These are phyloP conservation scores for Polyodon spathula DNA, from an alignment of 2,113 vertebrate genomes.

Conservation along the genomic window DNA sequence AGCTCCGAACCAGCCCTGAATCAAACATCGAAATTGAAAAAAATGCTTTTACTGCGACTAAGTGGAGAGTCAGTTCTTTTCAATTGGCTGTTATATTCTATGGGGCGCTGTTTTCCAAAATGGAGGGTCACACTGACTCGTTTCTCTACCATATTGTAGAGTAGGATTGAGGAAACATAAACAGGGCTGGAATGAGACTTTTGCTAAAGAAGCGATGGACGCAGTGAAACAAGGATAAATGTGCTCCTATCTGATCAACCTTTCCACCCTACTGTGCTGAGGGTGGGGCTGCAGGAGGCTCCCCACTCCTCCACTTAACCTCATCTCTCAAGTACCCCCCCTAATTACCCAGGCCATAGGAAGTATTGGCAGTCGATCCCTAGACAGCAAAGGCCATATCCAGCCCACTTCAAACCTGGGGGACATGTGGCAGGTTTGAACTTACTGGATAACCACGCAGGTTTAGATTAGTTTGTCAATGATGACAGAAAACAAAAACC, in stretches of 20 bases:
- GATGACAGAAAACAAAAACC: slow-evolving; percentile 4
- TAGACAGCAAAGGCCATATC: not conserved
- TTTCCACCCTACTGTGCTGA: slow-evolving; percentile 37
- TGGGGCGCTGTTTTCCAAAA: no score
- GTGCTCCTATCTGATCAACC: slow-evolving; percentile 42
- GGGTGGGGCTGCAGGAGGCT: slow-evolving; percentile 45
- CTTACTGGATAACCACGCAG: not conserved
- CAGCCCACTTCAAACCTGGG: not conserved
- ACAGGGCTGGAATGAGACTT: no score
- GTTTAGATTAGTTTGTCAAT: not conserved
- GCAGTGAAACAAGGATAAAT: no score
- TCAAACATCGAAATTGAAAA: no score
- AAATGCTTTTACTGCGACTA: no score
- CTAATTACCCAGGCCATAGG: slow-evolving; percentile 38
- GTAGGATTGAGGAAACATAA: no score
- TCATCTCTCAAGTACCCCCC: slow-evolving; percentile 54
- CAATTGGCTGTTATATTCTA: no score
- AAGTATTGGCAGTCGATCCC: slow-evolving; percentile 23
- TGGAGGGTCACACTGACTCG: no score
- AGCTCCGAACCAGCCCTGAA: no score
- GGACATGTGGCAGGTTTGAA: not conserved
- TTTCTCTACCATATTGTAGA: no score
- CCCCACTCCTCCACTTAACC: slow-evolving; percentile 62
- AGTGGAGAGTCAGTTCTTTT: no score
- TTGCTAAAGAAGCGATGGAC: no score